Evolutionary conservation across 2,113 vertebrate genomes (phyloP).

Genomic region (Sarotherodon lohbergeri): DNA sequence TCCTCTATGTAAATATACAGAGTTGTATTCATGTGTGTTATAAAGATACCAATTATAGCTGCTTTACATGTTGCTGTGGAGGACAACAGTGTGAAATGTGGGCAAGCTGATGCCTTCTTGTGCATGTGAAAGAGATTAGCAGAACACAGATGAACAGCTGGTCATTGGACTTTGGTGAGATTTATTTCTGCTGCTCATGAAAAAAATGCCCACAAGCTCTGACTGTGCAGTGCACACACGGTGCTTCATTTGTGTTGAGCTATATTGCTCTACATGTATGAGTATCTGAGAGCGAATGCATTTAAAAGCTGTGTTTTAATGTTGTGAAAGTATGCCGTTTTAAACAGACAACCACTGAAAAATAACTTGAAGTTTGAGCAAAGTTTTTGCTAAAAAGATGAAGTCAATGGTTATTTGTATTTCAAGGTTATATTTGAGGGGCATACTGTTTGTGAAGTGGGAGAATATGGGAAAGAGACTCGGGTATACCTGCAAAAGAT

Average conservation of each 20-base stretch:
- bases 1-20: background rate
- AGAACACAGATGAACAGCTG: slow-evolving; percentile 26
- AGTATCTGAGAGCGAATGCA: background rate
- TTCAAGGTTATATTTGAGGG: background rate
- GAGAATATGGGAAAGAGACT: slow-evolving; percentile 21
- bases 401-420: background rate
- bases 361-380: background rate
- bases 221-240: background rate
- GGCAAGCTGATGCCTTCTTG: background rate
- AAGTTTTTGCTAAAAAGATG: background rate
- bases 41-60: background rate
- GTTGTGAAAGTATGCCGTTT: background rate
- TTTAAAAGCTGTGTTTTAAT: background rate
- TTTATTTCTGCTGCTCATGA: slow-evolving; percentile 2
- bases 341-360: background rate
- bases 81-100: background rate
- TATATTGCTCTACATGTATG: background rate
- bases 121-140: slow-evolving; percentile 33
- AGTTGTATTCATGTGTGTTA: background rate
- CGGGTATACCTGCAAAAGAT: slow-evolving; percentile 23
- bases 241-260: background rate
- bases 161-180: slow-evolving; percentile 21
- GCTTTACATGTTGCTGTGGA: background rate
- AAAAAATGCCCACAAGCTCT: background rate
- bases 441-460: background rate